These are phyloP conservation scores for Pollenia angustigena DNA, from an alignment of 2,888 invertebrate genomes.

Conservation along the genomic window DNA sequence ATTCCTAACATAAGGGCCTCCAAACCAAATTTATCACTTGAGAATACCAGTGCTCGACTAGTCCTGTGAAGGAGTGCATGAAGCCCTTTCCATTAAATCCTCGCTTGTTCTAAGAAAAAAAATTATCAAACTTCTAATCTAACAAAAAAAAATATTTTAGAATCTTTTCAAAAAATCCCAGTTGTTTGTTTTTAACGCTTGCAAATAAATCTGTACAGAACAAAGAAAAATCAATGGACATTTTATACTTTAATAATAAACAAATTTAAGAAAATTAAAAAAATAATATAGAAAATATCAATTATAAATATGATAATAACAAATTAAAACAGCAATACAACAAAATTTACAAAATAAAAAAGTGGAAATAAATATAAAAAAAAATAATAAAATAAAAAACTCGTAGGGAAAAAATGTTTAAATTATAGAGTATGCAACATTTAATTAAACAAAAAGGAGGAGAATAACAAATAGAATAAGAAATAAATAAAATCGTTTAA, in stretches of 20 bases:
- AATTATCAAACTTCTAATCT: neutral
- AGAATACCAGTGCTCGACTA: too few relatives aligned
- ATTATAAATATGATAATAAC: slow-evolving; percentile 40
- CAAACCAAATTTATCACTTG: too few relatives aligned
- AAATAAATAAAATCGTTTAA: slow-evolving; percentile 11
- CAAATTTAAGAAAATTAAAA: slow-evolving; percentile 16
- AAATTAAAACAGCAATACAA: slow-evolving; percentile 40
- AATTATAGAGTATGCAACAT: slow-evolving; percentile 58
- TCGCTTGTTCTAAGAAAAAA: neutral
- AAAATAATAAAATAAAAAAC: slow-evolving; percentile 47
- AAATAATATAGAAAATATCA: slow-evolving; percentile 28
- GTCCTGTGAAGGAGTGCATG: too few relatives aligned
- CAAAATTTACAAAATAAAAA: slow-evolving; percentile 42
- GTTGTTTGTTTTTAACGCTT: neutral
- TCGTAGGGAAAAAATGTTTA: slow-evolving; percentile 59
- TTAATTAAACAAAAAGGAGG: slow-evolving; percentile 63
- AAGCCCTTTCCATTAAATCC: too few relatives aligned
- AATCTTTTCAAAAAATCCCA: neutral
- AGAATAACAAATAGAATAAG: slow-evolving; percentile 17
- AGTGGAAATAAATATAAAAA: slow-evolving; percentile 42
- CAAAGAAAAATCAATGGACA: slow-evolving; percentile 65
- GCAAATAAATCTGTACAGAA: slow-evolving; percentile 23
- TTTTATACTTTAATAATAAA: slow-evolving; percentile 31
- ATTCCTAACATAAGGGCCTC: too few relatives aligned
- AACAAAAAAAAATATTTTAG: neutral